These are phyloP conservation scores for Pterophyllum scalare DNA, from an alignment of 2,113 vertebrate species.

Conservation along the genomic window DNA sequence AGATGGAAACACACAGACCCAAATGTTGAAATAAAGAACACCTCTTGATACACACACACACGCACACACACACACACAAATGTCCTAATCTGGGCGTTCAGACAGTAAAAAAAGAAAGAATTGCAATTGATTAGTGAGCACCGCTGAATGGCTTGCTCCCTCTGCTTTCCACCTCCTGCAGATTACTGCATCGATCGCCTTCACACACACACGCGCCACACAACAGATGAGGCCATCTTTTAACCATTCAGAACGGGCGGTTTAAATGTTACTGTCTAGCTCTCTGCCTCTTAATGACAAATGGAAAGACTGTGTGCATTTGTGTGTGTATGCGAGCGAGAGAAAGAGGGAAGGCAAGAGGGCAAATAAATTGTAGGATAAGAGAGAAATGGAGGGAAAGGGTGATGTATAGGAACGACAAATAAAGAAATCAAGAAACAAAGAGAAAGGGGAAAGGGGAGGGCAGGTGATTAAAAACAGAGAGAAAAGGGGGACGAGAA, in stretches of 20 bases:
- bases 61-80: slow-evolving; percentile 36
- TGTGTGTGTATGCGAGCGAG: neutral
- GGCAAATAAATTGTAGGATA: slow-evolving; percentile 44
- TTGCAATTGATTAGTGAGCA: slow-evolving; percentile 78
- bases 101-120: slow-evolving; percentile 76
- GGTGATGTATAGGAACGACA: slow-evolving; percentile 44
- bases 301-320: slow-evolving; percentile 53
- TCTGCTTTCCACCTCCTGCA: slow-evolving; percentile 68
- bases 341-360: neutral
- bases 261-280: slow-evolving; percentile 72
- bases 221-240: slow-evolving; percentile 67
- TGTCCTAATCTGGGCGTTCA: slow-evolving; percentile 64
- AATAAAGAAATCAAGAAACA: slow-evolving; percentile 52
- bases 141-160: slow-evolving; percentile 63
- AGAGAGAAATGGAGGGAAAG: slow-evolving; percentile 4
- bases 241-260: slow-evolving; percentile 63
- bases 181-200: slow-evolving; percentile 77
- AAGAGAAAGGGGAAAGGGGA: neutral
- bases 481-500: neutral
- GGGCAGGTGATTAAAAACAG: neutral
- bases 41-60: slow-evolving; percentile 12
- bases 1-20: neutral
- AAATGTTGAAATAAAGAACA: slow-evolving; percentile 16
- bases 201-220: slow-evolving; percentile 38
- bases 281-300: slow-evolving; percentile 65